Evolutionary conservation across 2,888 invertebrate genomes (phyloP).

Genomic region (Willowsia nigromaculata): DNA sequence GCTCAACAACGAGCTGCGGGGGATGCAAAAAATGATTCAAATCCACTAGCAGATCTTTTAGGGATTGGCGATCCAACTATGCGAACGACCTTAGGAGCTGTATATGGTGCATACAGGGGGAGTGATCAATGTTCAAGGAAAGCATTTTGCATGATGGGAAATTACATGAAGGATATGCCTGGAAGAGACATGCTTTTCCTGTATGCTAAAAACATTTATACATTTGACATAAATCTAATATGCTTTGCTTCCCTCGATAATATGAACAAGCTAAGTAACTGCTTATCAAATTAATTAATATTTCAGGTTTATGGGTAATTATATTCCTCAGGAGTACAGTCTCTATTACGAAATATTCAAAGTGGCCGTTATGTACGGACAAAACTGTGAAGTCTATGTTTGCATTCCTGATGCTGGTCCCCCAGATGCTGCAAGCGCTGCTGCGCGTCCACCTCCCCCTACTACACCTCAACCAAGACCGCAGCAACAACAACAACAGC

Average conservation of each 20-base stretch:
- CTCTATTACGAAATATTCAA: slow-evolving; percentile 75
- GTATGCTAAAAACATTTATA: slow-evolving; percentile 37
- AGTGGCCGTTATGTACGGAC: slow-evolving; percentile 75
- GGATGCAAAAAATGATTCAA: slow-evolving; percentile 16
- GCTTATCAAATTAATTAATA: too few relatives aligned
- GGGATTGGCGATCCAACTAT: slow-evolving; percentile 54
- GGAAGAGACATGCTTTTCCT: slow-evolving; percentile 71
- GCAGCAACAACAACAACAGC: not conserved
- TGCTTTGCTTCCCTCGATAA: too few relatives aligned
- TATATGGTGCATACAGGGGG: slow-evolving; percentile 69
- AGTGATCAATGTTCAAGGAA: slow-evolving; percentile 72
- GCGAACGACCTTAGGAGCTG: slow-evolving; percentile 51
- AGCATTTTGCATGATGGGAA: slow-evolving; percentile 71
- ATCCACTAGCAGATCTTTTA: slow-evolving; percentile 69
- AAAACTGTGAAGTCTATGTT: slow-evolving; percentile 75
- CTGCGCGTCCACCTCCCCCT: slow-evolving; percentile 1
- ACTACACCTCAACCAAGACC: not conserved
- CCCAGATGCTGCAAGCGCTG: slow-evolving; percentile 33
- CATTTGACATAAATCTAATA: too few relatives aligned
- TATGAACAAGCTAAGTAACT: too few relatives aligned
- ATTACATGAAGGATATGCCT: slow-evolving; percentile 71
- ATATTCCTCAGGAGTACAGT: slow-evolving; percentile 72
- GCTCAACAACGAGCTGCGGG: not conserved
- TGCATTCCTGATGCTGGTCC: slow-evolving; percentile 55
- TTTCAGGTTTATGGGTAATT: slow-evolving; percentile 71